Conservation (phyloP, 2,888 invertebrate species). For the Erebia palarica region DNA sequence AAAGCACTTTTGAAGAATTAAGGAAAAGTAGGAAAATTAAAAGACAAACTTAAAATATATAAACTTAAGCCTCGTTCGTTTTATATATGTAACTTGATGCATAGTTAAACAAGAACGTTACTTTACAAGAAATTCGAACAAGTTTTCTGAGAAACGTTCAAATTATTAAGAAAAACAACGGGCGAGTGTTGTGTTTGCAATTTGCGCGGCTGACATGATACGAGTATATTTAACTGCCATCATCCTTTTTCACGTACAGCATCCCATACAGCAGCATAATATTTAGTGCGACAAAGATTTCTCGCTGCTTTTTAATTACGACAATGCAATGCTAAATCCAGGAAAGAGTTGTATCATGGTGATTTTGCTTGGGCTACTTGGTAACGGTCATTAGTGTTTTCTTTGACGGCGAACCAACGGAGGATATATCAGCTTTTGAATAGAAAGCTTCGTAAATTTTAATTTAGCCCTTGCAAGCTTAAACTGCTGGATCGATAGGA, state of each 20-base stretch:
- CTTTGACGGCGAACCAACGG: background rate
- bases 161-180: constrained; percentile 41
- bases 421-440: background rate
- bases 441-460: background rate
- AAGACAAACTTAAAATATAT: no score
- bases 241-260: constrained; percentile 35
- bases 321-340: no score
- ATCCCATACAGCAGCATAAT: no score
- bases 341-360: no score
- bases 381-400: background rate
- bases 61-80: no score
- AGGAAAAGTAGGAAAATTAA: background rate
- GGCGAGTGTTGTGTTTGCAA: constrained; percentile 43
- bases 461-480: background rate
- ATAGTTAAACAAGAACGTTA: constrained; percentile 8
- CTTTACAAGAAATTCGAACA: constrained; percentile 25
- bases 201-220: constrained; percentile 43
- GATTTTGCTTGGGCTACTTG: background rate
- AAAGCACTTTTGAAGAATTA: no score
- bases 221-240: constrained; percentile 18
- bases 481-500: background rate
- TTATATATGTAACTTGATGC: background rate
- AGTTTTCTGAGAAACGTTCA: constrained; percentile 36
- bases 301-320: no score
- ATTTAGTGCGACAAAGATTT: no score